Conservation (phyloP, 2,113 vertebrate species). For the Willisornis vidua region DNA sequence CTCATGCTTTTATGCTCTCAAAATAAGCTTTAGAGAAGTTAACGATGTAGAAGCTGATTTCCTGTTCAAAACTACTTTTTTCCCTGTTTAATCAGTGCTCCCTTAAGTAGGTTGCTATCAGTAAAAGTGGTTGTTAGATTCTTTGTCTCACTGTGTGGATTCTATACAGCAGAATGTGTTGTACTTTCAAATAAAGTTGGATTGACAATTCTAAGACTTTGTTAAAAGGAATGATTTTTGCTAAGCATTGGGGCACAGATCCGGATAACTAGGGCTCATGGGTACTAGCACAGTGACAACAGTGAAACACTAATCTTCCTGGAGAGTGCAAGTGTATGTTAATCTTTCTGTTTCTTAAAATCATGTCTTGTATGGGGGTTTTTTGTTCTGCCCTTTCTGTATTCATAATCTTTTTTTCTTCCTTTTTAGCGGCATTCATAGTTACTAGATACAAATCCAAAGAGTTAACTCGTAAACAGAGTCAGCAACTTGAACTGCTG, state of each 20-base stretch:
- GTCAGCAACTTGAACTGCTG: constrained; percentile 83
- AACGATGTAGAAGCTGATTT: background rate
- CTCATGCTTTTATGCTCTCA: background rate
- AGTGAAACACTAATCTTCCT: background rate
- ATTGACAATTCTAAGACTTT: background rate
- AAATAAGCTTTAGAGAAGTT: background rate
- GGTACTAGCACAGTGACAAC: background rate
- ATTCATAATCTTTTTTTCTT: background rate
- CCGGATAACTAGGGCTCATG: background rate
- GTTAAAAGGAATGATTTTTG: background rate
- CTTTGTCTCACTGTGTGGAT: background rate
- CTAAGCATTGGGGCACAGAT: background rate
- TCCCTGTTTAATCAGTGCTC: background rate
- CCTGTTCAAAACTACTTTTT: background rate
- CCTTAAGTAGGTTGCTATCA: background rate
- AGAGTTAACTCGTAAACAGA: constrained; percentile 82
- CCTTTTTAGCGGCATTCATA: constrained; percentile 71
- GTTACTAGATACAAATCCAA: constrained; percentile 83
- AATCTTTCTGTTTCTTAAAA: background rate
- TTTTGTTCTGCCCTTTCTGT: background rate
- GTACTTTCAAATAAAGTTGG: background rate
- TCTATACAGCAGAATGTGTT: background rate
- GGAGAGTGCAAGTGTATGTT: background rate
- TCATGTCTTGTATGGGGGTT: background rate
- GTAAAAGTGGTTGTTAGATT: background rate